Evolutionary conservation across 2,113 vertebrate genomes (phyloP).

Genomic region (Xiphophorus hellerii): DNA sequence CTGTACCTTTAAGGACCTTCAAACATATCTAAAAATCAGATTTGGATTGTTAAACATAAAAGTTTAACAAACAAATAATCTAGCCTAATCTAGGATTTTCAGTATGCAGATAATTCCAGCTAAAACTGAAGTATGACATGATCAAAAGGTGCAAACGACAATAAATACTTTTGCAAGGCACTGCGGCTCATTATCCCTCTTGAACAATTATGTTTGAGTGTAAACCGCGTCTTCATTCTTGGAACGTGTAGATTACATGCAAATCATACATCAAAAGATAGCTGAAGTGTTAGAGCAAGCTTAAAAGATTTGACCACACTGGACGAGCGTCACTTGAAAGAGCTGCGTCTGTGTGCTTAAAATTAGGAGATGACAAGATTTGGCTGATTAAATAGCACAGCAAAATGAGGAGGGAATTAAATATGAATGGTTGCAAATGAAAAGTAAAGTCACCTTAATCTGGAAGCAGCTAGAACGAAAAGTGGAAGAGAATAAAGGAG

Average conservation of each 20-base stretch:
- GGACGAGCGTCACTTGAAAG: not conserved
- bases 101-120: no score
- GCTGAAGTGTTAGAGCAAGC: not conserved
- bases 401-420: not conserved
- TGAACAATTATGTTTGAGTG: not conserved
- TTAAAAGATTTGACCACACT: not conserved
- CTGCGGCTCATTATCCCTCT: not conserved
- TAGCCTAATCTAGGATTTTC: no score
- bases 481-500: conserved; percentile 13
- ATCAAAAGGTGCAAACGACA: not conserved
- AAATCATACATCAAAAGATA: no score
- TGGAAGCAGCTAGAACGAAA: not conserved
- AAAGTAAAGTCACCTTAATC: conserved; percentile 31
- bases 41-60: no score
- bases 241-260: no score
- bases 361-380: not conserved
- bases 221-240: not conserved
- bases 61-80: no score
- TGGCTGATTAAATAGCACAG: not conserved
- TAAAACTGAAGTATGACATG: no score
- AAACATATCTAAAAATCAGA: no score
- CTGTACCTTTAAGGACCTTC: no score
- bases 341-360: not conserved
- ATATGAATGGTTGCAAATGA: not conserved
- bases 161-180: not conserved